Percentiles rank a stretch among this genome's conserved stretches.
Conservation (phyloP, 2,113 vertebrate genomes). For the Charadrius vociferus region DNA sequence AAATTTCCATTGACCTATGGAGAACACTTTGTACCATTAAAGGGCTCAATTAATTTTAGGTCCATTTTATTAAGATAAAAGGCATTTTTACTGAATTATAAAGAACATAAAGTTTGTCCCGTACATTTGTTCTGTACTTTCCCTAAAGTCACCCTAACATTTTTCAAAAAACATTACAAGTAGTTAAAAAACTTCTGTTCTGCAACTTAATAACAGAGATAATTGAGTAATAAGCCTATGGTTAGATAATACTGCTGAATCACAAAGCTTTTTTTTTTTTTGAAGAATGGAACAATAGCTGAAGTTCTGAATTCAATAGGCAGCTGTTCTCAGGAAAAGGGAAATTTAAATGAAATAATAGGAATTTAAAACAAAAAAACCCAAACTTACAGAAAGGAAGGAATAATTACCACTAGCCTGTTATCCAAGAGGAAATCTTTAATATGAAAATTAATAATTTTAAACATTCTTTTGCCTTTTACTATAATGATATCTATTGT, state of each 20-base stretch:
- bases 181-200: constrained; percentile 51
- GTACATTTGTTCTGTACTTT: constrained; percentile 41
- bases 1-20: neutral
- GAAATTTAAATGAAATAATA: constrained; percentile 9
- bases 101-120: neutral
- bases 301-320: constrained; percentile 10
- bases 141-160: constrained; percentile 6
- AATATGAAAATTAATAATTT: constrained; percentile 3
- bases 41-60: constrained; percentile 15
- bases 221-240: constrained; percentile 47
- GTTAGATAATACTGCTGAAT: constrained; percentile 51
- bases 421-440: constrained; percentile 6
- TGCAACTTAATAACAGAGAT: constrained; percentile 31
- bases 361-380: neutral
- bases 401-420: constrained; percentile 5
- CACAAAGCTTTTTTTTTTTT: constrained; percentile 16
- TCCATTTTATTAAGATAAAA: constrained; percentile 35
- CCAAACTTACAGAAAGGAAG: neutral
- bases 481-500: neutral
- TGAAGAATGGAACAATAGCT: neutral
- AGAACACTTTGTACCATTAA: constrained; percentile 1
- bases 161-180: neutral
- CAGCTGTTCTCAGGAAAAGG: neutral
- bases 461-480: neutral
- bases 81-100: constrained; percentile 22